A percentile compares a stretch with the other conserved stretches of the same genome.
phyloP scores from a whole-genome alignment of 2,797 vertebrate genomes.

The Pseudomugil gertrudae region DNA sequence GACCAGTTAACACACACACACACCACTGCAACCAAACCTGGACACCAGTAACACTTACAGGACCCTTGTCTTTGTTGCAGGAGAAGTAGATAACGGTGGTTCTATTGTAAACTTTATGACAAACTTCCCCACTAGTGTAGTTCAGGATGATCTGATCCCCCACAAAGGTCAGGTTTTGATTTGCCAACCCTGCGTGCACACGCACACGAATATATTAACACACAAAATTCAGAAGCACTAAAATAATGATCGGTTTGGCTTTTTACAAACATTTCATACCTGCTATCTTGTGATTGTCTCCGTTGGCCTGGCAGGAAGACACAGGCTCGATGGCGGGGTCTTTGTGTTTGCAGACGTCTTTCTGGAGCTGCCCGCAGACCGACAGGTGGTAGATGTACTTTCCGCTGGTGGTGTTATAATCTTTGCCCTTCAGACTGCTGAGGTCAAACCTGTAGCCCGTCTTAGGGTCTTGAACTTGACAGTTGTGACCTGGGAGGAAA shows the following conservation, averaged over 20 bases:
- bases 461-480: constrained; percentile 88
- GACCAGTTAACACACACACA: too few species aligned
- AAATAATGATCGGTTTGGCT: too few species aligned
- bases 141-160: constrained; percentile 92
- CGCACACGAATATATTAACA: too few species aligned
- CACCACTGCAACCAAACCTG: too few species aligned
- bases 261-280: constrained; percentile 72
- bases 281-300: constrained; percentile 80
- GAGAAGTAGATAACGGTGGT: constrained; percentile 92
- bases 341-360: constrained; percentile 65
- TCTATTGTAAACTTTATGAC: constrained; percentile 88
- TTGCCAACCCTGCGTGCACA: constrained; percentile 80
- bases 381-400: constrained; percentile 90
- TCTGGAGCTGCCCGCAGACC: constrained; percentile 84
- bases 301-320: constrained; percentile 87
- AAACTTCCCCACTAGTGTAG: constrained; percentile 88
- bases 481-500: constrained; percentile 82
- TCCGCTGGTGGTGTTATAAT: constrained; percentile 73
- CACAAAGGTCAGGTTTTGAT: constrained; percentile 86
- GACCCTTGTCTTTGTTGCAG: constrained; percentile 84
- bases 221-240: too few species aligned
- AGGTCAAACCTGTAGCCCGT: constrained; percentile 88
- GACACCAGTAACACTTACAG: constrained; percentile 76
- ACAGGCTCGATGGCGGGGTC: constrained; percentile 36
- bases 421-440: constrained; percentile 80